These are phyloP conservation scores for Drosophila chauvacae DNA, from an alignment of 1,140 invertebrate species.

Conservation along the genomic window DNA sequence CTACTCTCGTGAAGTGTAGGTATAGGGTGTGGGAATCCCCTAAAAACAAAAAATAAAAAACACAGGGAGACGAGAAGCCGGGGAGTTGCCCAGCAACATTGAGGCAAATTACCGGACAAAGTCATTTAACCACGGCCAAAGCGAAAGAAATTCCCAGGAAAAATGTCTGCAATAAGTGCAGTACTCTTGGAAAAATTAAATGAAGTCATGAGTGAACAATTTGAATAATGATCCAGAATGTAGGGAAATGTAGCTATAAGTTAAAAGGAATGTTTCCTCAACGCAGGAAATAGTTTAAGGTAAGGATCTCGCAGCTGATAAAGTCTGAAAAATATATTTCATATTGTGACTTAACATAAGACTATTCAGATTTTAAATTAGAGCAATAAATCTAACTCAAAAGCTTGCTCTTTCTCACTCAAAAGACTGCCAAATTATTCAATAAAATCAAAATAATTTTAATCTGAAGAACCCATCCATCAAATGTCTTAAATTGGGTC, in stretches of 20 bases:
- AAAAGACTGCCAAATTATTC: not conserved
- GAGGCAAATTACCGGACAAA: constrained; percentile 46
- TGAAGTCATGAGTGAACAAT: constrained; percentile 27
- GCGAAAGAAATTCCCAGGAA: constrained; percentile 31
- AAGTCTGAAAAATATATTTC: too few relatives aligned
- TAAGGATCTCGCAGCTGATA: not conserved
- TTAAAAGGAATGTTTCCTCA: not conserved
- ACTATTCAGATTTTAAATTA: not conserved
- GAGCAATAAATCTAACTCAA: too few relatives aligned
- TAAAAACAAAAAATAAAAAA: not conserved
- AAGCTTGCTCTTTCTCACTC: too few relatives aligned
- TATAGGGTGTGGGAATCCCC: constrained; percentile 24
- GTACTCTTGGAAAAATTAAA: constrained; percentile 36
- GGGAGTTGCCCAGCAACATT: constrained; percentile 25
- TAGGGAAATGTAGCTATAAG: not conserved
- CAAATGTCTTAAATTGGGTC: constrained; percentile 27
- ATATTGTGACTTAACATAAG: too few relatives aligned
- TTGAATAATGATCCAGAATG: constrained; percentile 10
- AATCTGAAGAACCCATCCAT: constrained; percentile 23
- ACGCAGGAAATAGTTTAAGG: not conserved
- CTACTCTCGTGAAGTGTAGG: constrained; percentile 12
- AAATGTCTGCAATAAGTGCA: constrained; percentile 31
- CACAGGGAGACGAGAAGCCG: too few relatives aligned
- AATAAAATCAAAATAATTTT: not conserved
- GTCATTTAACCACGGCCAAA: constrained; percentile 38